Conservation (phyloP, 2,888 invertebrate species). For the Mesoligia furuncula region DNA sequence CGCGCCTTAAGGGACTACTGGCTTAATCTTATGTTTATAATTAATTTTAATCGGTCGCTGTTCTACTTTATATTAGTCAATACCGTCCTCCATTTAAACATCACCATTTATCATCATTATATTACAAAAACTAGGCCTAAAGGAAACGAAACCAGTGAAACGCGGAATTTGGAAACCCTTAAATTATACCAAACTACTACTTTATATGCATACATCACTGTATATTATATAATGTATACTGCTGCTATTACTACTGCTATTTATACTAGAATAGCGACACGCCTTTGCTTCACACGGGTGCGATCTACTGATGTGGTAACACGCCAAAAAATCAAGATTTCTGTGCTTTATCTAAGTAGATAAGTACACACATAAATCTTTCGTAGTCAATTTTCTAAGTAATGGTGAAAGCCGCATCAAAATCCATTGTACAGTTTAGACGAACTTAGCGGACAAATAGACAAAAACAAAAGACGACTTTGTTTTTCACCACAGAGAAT, state of each 20-base stretch:
- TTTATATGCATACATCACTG: slow-evolving; percentile 48
- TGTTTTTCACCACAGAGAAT: background rate
- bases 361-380: background rate
- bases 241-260: no score
- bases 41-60: background rate
- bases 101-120: slow-evolving; percentile 2
- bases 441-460: no score
- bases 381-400: background rate
- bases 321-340: no score
- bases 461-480: background rate
- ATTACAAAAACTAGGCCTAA: slow-evolving; percentile 25
- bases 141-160: slow-evolving; percentile 46
- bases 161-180: slow-evolving; percentile 51
- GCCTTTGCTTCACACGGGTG: background rate
- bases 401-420: background rate
- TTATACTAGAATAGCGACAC: background rate
- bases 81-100: background rate
- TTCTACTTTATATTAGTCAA: background rate
- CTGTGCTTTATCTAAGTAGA: background rate
- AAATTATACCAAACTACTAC: slow-evolving; percentile 33
- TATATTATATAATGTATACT: slow-evolving; percentile 35
- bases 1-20: no score
- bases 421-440: background rate
- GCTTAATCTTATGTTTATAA: background rate
- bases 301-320: background rate